Percentiles rank a stretch among this genome's conserved stretches.
Evolutionary conservation across 2,888 invertebrate genomes (phyloP).

Genomic region (Terebella lapidaria): DNA sequence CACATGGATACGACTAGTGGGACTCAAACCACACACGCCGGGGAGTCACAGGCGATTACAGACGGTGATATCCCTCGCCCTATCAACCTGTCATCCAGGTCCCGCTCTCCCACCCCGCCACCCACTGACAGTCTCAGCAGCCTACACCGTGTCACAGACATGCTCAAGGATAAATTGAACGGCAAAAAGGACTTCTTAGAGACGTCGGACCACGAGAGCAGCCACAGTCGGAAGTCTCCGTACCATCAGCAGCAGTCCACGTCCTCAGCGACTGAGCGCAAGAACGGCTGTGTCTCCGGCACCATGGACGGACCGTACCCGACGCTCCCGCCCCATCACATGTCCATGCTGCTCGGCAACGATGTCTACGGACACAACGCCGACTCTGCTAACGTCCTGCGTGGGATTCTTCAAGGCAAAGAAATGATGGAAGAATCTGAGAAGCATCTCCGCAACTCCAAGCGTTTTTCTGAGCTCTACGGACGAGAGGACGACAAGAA

Average conservation of each 20-base stretch:
- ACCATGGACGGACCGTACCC: background rate
- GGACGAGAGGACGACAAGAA: constrained; percentile 13
- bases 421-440: constrained; percentile 62
- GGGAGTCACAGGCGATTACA: too few species aligned
- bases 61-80: too few species aligned
- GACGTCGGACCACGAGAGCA: background rate
- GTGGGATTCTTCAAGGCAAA: constrained; percentile 83
- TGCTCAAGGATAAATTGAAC: constrained; percentile 9
- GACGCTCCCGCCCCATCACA: background rate
- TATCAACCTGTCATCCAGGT: too few species aligned
- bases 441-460: background rate
- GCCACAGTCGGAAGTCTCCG: background rate
- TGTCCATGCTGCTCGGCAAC: background rate
- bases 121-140: background rate
- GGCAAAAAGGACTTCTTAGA: background rate
- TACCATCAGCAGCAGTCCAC: background rate
- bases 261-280: background rate
- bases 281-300: too few species aligned
- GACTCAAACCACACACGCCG: too few species aligned
- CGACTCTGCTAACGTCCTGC: constrained; percentile 58
- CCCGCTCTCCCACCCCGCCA: background rate
- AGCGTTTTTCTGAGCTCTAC: background rate
- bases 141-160: constrained; percentile 8
- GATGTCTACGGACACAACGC: background rate
- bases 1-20: too few species aligned